Base-by-base conservation (phyloP, 2,113 vertebrate genomes). In the Gadus chalcogrammus region DNA sequence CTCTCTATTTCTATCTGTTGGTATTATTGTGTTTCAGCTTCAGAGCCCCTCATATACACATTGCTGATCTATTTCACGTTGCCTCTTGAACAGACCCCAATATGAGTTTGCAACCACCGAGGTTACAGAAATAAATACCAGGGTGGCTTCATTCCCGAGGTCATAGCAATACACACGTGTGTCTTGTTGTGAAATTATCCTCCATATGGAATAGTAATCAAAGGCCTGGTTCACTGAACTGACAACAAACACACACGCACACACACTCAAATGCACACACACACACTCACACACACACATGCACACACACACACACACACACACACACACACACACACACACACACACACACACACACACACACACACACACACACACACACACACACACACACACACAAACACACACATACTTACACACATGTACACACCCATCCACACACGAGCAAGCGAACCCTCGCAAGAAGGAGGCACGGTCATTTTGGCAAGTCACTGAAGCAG, bases 401-500 rank as follows among this genome's bases (percentile, higher is more conserved):
- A 15, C 61, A 38, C 55, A 11, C 31, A 24, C 67, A 31, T n/a
- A 27, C 61, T 15, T 24, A 11, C 20, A 11, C 18, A 20, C 60
- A 8, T 20, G 8, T 20, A 22, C 9, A 12, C 3, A 28, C 20
- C 28, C 24, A 28, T 24, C 24, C 61, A 28, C 20, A 28, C 20
- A 62, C 61, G 28, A 2, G 15, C n/a, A 68, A 28, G 8, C 11
- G 9, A 48, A 48, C 12, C 42, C 42, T 48, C 12, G 42, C 15
- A 9, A 58, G 55, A 58, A 27, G 20, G 15, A 77, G n/a, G 66
- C 64, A 64, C 62, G 71, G 66, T 79, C 64, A 76, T 74, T 68
- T 61, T 59, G 68, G 38, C 73, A 69, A 79, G 64, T 64, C 69
- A 27, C 70, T n/a, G 64, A 77, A 70, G 61, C 79, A 77, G 73